A percentile compares a stretch with the other conserved stretches of the same genome.
Evolutionary conservation across 2,113 vertebrate genomes (phyloP).

Genomic region (Zapus hudsonius): DNA sequence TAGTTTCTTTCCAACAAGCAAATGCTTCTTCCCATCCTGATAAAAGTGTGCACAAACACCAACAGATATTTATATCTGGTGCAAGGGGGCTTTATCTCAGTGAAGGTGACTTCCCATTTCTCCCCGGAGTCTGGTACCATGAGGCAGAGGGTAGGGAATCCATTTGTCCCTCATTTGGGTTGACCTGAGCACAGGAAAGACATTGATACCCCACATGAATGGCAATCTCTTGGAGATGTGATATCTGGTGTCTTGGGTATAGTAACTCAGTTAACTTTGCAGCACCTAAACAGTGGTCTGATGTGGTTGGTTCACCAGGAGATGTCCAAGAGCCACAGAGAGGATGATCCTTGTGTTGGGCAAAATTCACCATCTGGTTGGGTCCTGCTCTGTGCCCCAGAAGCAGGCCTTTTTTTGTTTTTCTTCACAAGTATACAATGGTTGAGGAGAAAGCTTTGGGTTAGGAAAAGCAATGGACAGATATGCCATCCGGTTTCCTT

Average conservation of each 20-base stretch:
- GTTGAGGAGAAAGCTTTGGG: background rate
- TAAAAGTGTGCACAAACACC: background rate
- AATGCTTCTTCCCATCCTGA: background rate
- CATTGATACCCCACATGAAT: background rate
- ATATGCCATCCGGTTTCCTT: too few species aligned
- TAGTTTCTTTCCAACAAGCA: background rate
- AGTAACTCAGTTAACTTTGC: background rate
- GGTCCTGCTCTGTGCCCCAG: background rate
- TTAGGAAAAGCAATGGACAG: background rate
- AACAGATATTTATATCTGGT: background rate
- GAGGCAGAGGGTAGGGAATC: background rate
- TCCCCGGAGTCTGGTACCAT: background rate
- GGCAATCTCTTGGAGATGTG: background rate
- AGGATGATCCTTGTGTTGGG: background rate
- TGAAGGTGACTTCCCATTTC: background rate
- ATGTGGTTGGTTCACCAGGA: background rate
- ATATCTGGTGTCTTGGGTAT: background rate
- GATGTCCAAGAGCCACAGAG: background rate
- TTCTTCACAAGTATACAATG: background rate
- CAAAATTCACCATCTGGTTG: background rate
- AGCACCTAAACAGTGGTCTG: background rate
- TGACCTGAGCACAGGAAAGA: background rate
- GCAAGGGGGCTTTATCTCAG: background rate
- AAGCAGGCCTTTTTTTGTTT: background rate
- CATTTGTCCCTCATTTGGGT: background rate